These are phyloP conservation scores for cattle (Bos taurus) DNA, from an alignment of 2,113 vertebrate species.

Conservation along the genomic window DNA sequence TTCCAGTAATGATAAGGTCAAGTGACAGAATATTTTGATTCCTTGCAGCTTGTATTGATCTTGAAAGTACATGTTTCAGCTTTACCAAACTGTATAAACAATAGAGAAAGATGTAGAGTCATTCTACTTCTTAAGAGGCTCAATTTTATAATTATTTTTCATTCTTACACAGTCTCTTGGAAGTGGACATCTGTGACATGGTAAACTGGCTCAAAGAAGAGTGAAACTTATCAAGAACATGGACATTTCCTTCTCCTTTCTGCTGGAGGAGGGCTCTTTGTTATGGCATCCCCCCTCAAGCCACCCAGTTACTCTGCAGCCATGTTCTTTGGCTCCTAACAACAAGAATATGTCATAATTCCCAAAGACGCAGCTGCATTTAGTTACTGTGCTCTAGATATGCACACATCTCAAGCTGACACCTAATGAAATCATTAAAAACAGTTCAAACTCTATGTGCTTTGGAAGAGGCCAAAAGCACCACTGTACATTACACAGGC, in stretches of 20 bases:
- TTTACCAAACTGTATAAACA: not conserved
- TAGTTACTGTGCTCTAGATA: constrained; percentile 4
- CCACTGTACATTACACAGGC: not conserved
- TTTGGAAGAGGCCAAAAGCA: not conserved
- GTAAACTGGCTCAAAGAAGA: not conserved
- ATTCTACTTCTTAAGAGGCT: not conserved
- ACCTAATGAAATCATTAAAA: constrained; percentile 24
- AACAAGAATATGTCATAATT: constrained; percentile 50
- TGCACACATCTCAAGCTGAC: constrained; percentile 10
- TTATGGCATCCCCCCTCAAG: not conserved
- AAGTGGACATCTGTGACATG: not conserved
- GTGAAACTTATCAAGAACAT: not conserved
- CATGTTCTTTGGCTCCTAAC: constrained; percentile 42
- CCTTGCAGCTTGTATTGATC: not conserved
- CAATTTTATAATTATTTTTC: not conserved
- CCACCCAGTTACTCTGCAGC: not conserved
- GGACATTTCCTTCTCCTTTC: not conserved
- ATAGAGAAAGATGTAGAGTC: not conserved
- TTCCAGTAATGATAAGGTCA: not conserved
- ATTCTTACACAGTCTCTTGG: not conserved
- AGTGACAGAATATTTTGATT: not conserved
- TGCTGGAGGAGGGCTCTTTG: not conserved
- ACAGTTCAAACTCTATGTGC: not conserved
- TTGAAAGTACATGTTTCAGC: not conserved
- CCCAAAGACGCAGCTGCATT: constrained; percentile 45